These are phyloP conservation scores for Characodon lateralis DNA, from an alignment of 2,797 vertebrate genomes.

Conservation along the genomic window DNA sequence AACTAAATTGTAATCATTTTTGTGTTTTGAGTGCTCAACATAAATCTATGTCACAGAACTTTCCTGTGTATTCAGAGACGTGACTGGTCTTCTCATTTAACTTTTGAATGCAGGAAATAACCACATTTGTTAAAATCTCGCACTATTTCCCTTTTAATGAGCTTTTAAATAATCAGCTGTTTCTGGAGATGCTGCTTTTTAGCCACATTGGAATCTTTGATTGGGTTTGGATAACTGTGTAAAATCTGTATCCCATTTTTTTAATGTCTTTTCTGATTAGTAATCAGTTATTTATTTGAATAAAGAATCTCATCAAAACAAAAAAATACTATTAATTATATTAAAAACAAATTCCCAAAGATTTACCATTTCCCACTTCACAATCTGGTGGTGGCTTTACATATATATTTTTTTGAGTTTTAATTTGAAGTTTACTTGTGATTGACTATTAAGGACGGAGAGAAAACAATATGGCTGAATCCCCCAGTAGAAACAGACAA, in stretches of 20 bases:
- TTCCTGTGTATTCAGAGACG: background rate
- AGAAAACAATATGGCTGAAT: constrained; percentile 18
- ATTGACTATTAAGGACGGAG: constrained; percentile 20
- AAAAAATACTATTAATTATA: background rate
- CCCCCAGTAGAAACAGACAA: constrained; percentile 29
- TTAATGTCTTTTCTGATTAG: background rate
- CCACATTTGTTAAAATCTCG: background rate
- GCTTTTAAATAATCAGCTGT: background rate
- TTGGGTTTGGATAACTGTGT: background rate
- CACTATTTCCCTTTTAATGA: background rate
- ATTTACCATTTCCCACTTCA: too few relatives aligned
- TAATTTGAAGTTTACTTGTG: background rate
- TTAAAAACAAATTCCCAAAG: background rate
- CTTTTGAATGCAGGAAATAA: background rate
- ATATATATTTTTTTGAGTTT: background rate
- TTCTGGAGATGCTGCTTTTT: background rate
- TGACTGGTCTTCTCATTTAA: constrained; percentile 1
- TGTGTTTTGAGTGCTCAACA: background rate
- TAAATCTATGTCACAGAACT: background rate
- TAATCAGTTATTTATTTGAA: background rate
- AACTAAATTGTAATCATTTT: background rate
- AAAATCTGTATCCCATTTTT: background rate
- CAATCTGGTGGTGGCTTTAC: background rate
- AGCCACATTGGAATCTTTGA: background rate
- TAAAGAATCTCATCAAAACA: background rate